These are phyloP conservation scores for Cheilosia vernalis DNA, from an alignment of 2,888 invertebrate species.

Conservation along the genomic window DNA sequence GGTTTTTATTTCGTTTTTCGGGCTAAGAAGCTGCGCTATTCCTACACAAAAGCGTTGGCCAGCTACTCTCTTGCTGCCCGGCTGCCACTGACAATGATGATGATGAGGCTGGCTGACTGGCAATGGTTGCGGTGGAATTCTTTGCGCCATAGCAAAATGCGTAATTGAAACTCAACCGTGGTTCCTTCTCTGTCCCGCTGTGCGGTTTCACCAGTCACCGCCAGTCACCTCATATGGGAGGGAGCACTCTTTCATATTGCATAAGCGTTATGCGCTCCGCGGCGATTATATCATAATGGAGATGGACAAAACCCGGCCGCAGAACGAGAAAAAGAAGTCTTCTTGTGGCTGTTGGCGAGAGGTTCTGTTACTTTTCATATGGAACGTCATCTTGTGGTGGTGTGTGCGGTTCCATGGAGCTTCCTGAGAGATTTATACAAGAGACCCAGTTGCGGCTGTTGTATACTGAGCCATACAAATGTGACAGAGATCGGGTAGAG, in stretches of 20 bases:
- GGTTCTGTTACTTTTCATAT: slow-evolving; percentile 67
- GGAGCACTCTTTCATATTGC: slow-evolving; percentile 69
- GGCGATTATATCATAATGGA: slow-evolving; percentile 72
- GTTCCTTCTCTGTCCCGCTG: slow-evolving; percentile 41
- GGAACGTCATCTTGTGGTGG: slow-evolving; percentile 31
- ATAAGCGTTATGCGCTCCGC: slow-evolving; percentile 46
- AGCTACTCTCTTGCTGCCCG: slow-evolving; percentile 45
- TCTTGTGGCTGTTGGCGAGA: slow-evolving; percentile 20
- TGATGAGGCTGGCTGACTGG: slow-evolving; percentile 21
- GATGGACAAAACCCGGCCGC: slow-evolving; percentile 48
- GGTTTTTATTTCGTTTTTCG: slow-evolving; percentile 69
- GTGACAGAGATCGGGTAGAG: slow-evolving; percentile 60
- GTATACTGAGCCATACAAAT: slow-evolving; percentile 48
- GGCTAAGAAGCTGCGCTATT: slow-evolving; percentile 26
- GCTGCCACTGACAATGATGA: slow-evolving; percentile 30
- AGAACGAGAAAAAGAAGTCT: slow-evolving; percentile 51
- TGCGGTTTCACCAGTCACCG: background rate
- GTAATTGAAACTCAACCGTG: slow-evolving; percentile 70
- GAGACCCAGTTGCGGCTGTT: too few relatives aligned
- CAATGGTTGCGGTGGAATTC: slow-evolving; percentile 49
- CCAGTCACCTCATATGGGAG: slow-evolving; percentile 26
- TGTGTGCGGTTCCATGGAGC: too few relatives aligned
- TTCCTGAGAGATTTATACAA: too few relatives aligned
- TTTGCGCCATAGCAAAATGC: slow-evolving; percentile 51
- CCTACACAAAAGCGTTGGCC: slow-evolving; percentile 44